These are phyloP conservation scores for Diadegma fenestrale DNA, from an alignment of 2,888 invertebrate species.

Conservation along the genomic window DNA sequence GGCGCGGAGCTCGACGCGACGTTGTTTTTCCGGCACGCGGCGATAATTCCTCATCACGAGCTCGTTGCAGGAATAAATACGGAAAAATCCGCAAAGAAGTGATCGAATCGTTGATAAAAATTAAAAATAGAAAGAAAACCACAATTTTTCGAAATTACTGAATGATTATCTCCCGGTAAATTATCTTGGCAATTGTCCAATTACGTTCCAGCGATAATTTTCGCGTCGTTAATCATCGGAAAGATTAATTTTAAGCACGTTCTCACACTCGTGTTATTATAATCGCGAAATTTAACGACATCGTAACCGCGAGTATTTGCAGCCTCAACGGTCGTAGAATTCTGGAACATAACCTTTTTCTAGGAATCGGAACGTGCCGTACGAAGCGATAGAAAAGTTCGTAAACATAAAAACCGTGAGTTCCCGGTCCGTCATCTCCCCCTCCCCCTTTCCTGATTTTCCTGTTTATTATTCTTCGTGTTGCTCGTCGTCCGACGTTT, in stretches of 20 bases:
- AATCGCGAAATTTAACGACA: background rate
- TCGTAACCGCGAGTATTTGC: background rate
- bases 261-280: background rate
- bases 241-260: background rate
- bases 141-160: background rate
- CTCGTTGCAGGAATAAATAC: background rate
- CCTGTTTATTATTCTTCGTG: slow-evolving; percentile 23
- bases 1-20: background rate
- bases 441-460: background rate
- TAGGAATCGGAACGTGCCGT: background rate
- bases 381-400: background rate
- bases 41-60: background rate
- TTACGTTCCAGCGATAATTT: background rate
- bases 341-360: too few species aligned
- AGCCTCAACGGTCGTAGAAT: background rate
- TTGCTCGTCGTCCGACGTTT: slow-evolving; percentile 46
- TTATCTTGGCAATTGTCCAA: background rate
- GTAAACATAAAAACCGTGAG: slow-evolving; percentile 12
- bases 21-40: background rate
- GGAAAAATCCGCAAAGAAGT: background rate
- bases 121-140: background rate
- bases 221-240: slow-evolving; percentile 2
- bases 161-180: background rate
- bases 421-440: background rate
- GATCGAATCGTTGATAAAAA: background rate